Evolutionary conservation across 2,797 vertebrate species (phyloP).

Genomic region (Sciaenops ocellatus): DNA sequence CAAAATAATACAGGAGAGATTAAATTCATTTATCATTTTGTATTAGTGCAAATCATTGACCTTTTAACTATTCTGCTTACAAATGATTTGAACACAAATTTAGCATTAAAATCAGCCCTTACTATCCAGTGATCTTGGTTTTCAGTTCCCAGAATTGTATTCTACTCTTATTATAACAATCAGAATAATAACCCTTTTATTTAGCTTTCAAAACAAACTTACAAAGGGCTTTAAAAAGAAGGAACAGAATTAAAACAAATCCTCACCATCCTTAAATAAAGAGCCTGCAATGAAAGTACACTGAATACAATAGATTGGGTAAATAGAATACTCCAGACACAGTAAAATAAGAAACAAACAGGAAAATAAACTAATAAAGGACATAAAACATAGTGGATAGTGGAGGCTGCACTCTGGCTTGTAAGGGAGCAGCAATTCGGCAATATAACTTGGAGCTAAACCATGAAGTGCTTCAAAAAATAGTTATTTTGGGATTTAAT

Average conservation of each 20-base stretch:
- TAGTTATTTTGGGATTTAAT: background rate
- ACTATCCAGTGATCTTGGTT: background rate
- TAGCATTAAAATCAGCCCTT: slow-evolving; percentile 5
- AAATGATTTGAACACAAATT: background rate
- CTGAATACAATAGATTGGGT: background rate
- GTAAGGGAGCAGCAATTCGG: background rate
- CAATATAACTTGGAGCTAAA: background rate
- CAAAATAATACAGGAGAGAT: background rate
- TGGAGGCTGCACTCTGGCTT: background rate
- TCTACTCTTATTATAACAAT: background rate
- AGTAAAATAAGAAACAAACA: background rate
- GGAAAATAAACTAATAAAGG: background rate
- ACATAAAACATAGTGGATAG: background rate
- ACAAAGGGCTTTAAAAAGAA: background rate
- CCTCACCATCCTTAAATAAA: background rate
- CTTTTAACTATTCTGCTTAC: slow-evolving; percentile 19
- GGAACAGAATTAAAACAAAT: background rate
- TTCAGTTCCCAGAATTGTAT: background rate
- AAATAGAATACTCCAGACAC: background rate
- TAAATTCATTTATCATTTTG: background rate
- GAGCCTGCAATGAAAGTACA: background rate
- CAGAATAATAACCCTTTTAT: background rate
- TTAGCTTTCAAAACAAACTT: background rate
- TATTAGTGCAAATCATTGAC: no score
- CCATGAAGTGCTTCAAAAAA: background rate